phyloP scores from a whole-genome alignment of 2,888 invertebrate species.

The Aromia moschata region DNA sequence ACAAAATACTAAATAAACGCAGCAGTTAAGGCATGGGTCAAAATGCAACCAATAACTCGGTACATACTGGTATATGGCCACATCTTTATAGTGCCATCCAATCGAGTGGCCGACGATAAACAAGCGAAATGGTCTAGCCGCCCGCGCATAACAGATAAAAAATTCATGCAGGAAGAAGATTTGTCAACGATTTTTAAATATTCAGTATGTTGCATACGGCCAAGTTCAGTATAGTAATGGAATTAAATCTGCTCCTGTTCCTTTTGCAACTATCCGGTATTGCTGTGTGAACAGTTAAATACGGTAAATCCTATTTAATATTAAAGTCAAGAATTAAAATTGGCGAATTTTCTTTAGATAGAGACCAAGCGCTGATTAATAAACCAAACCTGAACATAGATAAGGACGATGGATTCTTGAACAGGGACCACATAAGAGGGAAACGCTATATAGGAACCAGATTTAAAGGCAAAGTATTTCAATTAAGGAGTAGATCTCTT shows the following conservation, averaged over 20 bases:
- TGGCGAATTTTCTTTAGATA: conserved; percentile 8
- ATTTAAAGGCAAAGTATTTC: conserved; percentile 50
- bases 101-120: background rate
- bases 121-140: background rate
- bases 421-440: conserved; percentile 43
- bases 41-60: too few relatives aligned
- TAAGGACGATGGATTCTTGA: too few relatives aligned
- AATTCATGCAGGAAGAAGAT: conserved; percentile 9
- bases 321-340: too few relatives aligned
- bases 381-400: background rate
- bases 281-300: conserved; percentile 6
- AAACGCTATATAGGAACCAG: conserved; percentile 55
- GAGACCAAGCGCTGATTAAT: conserved; percentile 3
- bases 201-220: too few relatives aligned
- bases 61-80: too few relatives aligned
- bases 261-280: background rate
- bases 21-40: too few relatives aligned
- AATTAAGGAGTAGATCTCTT: too few relatives aligned
- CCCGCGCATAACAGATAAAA: conserved; percentile 5
- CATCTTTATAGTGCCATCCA: too few relatives aligned
- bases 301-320: too few relatives aligned
- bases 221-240: background rate
- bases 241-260: background rate
- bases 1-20: too few relatives aligned
- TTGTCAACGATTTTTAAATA: conserved; percentile 6